phyloP scores from a whole-genome alignment of 2,888 invertebrate genomes.

The Dioctria rufipes region DNA sequence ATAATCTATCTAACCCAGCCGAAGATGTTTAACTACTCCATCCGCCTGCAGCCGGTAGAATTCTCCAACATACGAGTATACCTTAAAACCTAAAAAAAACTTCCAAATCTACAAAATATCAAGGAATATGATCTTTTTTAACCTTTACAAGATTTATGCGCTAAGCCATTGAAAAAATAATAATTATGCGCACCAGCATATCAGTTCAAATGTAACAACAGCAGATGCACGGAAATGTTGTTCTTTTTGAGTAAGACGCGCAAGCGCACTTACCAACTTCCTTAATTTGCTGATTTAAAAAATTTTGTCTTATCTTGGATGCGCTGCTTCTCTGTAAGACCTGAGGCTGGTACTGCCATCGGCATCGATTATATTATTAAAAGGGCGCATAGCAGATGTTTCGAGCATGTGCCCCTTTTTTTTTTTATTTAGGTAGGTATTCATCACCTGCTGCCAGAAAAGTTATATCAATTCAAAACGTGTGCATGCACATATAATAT shows the following conservation, averaged over 20 bases:
- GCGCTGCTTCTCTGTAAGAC: slow-evolving; percentile 17
- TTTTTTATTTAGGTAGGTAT: not conserved
- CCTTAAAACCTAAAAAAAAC: too few relatives aligned
- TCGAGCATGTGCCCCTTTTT: slow-evolving; percentile 24
- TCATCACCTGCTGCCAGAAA: slow-evolving; percentile 50
- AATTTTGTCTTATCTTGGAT: slow-evolving; percentile 1
- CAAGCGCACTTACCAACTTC: slow-evolving; percentile 51
- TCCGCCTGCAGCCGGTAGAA: too few relatives aligned
- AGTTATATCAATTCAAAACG: too few relatives aligned
- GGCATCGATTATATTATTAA: slow-evolving; percentile 30
- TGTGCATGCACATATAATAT: too few relatives aligned
- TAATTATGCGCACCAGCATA: too few relatives aligned
- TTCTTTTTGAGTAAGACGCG: not conserved
- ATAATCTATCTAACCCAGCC: too few relatives aligned
- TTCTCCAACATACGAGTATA: too few relatives aligned
- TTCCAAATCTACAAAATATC: too few relatives aligned
- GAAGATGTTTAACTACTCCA: too few relatives aligned
- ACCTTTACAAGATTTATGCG: too few relatives aligned
- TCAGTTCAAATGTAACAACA: not conserved
- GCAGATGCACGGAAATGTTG: not conserved
- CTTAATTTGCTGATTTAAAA: slow-evolving; percentile 53
- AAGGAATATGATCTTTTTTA: too few relatives aligned
- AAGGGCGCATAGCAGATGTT: slow-evolving; percentile 38
- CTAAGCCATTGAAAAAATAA: too few relatives aligned
- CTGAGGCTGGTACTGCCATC: not conserved